phyloP scores from a whole-genome alignment of 2,888 invertebrate genomes.

The Orthosia gracilis region DNA sequence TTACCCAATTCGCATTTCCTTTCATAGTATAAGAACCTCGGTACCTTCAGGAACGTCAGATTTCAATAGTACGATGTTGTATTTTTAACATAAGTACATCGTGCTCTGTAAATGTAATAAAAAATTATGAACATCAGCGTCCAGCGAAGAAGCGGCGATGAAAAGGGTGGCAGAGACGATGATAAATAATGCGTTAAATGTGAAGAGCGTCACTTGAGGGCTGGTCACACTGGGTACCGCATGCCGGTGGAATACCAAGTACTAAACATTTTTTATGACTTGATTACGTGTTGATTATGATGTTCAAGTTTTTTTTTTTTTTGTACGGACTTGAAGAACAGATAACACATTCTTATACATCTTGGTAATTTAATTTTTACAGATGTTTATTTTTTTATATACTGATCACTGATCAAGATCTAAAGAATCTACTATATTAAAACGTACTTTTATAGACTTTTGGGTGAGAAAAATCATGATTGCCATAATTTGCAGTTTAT shows the following conservation, averaged over 20 bases:
- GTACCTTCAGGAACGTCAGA: too few species aligned
- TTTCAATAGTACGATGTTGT: background rate
- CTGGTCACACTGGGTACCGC: constrained; percentile 41
- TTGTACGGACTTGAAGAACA: background rate
- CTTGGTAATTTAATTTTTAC: too few species aligned
- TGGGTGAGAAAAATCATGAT: background rate
- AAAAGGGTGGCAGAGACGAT: constrained; percentile 80
- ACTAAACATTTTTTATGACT: constrained; percentile 26
- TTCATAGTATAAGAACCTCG: too few species aligned
- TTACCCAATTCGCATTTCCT: too few species aligned
- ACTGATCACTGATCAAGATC: too few species aligned
- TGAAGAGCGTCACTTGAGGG: constrained; percentile 76
- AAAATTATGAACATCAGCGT: constrained; percentile 70
- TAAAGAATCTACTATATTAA: too few species aligned
- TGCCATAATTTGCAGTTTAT: background rate
- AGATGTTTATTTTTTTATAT: too few species aligned
- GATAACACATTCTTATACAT: too few species aligned
- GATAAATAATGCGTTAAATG: constrained; percentile 86
- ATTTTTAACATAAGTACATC: constrained; percentile 39
- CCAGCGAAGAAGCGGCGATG: constrained; percentile 78
- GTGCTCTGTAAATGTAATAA: constrained; percentile 65
- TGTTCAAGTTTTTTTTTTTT: background rate
- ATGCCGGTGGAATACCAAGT: constrained; percentile 52
- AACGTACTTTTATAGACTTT: background rate
- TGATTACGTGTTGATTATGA: constrained; percentile 49